Conservation (phyloP, 2,888 invertebrate species). For the Zygothrica quintamaculata region DNA sequence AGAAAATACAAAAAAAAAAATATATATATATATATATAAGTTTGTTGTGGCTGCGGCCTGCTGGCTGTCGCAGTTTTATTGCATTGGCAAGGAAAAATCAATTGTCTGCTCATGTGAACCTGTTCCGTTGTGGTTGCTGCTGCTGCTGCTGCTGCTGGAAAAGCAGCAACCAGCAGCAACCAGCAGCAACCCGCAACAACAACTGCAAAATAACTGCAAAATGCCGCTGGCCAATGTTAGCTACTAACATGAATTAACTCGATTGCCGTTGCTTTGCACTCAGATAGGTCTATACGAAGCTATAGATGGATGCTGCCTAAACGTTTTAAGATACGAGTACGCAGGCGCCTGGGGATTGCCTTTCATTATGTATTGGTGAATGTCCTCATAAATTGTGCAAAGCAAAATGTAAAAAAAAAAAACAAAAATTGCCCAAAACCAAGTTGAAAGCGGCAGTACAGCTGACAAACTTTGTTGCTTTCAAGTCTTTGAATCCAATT, state of each 20-base stretch:
- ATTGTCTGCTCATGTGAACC: conserved; percentile 69
- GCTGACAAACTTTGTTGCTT: neutral
- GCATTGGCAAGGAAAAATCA: conserved; percentile 71
- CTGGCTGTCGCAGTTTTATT: conserved; percentile 42
- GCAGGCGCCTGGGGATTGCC: conserved; percentile 56
- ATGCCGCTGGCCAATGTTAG: conserved; percentile 61
- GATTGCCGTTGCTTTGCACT: neutral
- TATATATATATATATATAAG: conserved; percentile 8
- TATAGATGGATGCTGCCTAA: conserved; percentile 5
- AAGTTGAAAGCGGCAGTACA: neutral
- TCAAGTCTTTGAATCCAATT: conserved; percentile 33
- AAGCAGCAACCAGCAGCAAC: conserved; percentile 34
- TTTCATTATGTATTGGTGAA: conserved; percentile 58
- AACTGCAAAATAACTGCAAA: conserved; percentile 63
- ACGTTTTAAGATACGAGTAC: no score
- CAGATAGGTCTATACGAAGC: neutral
- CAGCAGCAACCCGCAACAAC: no score
- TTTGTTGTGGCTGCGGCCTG: conserved; percentile 51
- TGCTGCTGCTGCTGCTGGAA: conserved; percentile 40
- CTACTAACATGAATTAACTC: neutral
- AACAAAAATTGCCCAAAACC: conserved; percentile 4
- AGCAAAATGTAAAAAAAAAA: conserved; percentile 9
- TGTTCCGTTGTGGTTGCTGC: conserved; percentile 46
- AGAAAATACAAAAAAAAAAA: no score
- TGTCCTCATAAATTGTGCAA: conserved; percentile 49